Evolutionary conservation across 2,797 vertebrate genomes (phyloP).

Genomic region (Peromyscus melanophrys): DNA sequence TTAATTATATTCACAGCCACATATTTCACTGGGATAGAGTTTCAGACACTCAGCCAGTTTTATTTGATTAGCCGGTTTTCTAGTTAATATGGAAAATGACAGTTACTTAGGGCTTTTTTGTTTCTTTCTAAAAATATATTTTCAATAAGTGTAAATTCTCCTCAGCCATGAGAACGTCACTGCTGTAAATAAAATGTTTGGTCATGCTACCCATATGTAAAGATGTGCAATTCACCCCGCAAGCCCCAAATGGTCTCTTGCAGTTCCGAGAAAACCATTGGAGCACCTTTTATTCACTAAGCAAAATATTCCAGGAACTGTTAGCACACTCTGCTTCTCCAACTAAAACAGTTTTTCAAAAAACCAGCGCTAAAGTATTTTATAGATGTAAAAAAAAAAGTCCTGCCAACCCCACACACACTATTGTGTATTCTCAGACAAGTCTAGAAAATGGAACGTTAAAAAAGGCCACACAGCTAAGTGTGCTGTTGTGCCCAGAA

Average conservation of each 20-base stretch:
- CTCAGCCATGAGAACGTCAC: conserved; percentile 44
- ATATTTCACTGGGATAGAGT: conserved; percentile 89
- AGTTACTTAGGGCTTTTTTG: conserved; percentile 81
- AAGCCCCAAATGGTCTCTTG: conserved; percentile 34
- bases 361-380: conserved; percentile 58
- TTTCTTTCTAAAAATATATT: conserved; percentile 82
- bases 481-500: conserved; percentile 54
- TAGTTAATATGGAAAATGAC: conserved; percentile 87
- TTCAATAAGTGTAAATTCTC: conserved; percentile 76
- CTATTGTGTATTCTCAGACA: conserved; percentile 68
- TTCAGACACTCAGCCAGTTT: conserved; percentile 89
- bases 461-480: conserved; percentile 71
- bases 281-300: conserved; percentile 62
- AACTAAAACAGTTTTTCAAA: conserved; percentile 70
- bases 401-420: conserved; percentile 23
- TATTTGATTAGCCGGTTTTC: conserved; percentile 88
- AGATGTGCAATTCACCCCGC: conserved; percentile 7
- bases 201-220: conserved; percentile 46
- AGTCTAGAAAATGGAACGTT: conserved; percentile 75
- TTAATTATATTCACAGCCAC: conserved; percentile 90
- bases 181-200: conserved; percentile 73
- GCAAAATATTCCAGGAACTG: conserved; percentile 68
- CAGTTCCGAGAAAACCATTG: conserved; percentile 55
- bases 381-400: conserved; percentile 43
- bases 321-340: conserved; percentile 35